Evolutionary conservation across 2,888 invertebrate genomes (phyloP), one percentile per base, ranked within the genome.

Genomic region (Macrostomum cliftonense): DNA sequence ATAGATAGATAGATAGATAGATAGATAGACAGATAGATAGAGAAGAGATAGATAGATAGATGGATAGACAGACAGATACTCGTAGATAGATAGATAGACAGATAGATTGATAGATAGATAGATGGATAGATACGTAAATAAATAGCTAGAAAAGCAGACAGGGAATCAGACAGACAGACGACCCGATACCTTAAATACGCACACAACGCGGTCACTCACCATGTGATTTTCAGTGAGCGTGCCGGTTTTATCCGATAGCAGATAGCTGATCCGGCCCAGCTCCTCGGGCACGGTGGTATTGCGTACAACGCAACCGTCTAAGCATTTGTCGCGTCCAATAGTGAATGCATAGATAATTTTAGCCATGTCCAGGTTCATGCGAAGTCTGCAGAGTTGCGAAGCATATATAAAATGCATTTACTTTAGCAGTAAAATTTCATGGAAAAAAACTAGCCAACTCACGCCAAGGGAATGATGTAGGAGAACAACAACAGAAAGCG

Each of bases 281-380:
- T 99, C 97, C 72, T 97, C 97, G 0, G 97, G 91, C 57, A 97
- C 97, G 2, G 95, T 99, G 2, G 93, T 95, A 48, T 89, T 89
- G 11, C 97, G 77, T 52, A 93, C 93, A 12, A 91, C 87, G 0
- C 93, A 91, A 20, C 87, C 91, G 54, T 81, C 79, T 57, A 99
- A 91, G 59, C 82, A 79, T 48, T 82, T 79, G 73, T 99, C 97
- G 50, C 83, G 77, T 62, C 89, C 87, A 61, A 97, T 93, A 57
- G 84, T 81, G 83, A 87, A 95, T 0, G 95, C 87, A 71, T 95
- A 99, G 65, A 83, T 89, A 0, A 84, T 82, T 73, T 99, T 97
- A 1, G 93, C 95, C 85, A 99, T 87, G 63, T 97, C 97, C 58
- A 97, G 75, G 73, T 99, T 99, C 1, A 99, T 95, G 54, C 97